Percentiles rank a stretch among this genome's conserved stretches.
These are phyloP conservation scores for Odocoileus virginianus DNA, from an alignment of 2,113 vertebrate species.

Conservation along the genomic window DNA sequence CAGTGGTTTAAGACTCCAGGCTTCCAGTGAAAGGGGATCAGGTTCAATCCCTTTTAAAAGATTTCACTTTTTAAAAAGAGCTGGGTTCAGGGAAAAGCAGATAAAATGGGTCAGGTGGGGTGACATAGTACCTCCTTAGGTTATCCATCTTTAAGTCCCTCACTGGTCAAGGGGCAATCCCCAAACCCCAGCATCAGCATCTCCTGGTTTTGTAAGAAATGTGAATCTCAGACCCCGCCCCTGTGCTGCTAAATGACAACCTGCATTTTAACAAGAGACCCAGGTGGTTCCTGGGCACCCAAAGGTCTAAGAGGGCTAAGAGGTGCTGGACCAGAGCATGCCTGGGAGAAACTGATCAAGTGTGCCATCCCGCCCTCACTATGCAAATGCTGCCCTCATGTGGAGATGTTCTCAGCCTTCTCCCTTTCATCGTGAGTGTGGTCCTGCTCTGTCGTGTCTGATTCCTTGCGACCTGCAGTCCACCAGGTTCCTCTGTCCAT, in stretches of 20 bases:
- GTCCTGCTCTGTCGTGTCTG: neutral
- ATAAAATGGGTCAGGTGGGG: neutral
- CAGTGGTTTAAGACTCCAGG: neutral
- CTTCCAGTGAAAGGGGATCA: neutral
- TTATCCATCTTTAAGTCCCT: neutral
- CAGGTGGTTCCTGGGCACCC: neutral
- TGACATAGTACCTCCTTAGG: neutral
- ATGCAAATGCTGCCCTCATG: neutral
- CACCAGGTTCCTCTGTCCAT: neutral
- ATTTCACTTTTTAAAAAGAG: neutral
- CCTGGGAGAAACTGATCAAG: neutral
- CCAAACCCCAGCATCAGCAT: neutral
- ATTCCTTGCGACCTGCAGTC: neutral
- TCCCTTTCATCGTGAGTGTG: neutral
- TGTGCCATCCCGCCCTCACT: rapidly evolving
- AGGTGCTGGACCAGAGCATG: too few relatives aligned
- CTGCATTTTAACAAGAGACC: neutral
- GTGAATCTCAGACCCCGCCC: neutral
- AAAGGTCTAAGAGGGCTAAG: neutral
- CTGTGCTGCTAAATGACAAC: neutral
- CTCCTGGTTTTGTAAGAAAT: neutral
- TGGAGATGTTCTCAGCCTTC: neutral
- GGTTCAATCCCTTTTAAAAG: neutral
- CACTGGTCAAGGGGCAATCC: neutral
- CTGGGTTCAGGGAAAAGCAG: neutral